Evolutionary conservation across 2,113 vertebrate genomes (phyloP).

Genomic region (Agelaius tricolor): DNA sequence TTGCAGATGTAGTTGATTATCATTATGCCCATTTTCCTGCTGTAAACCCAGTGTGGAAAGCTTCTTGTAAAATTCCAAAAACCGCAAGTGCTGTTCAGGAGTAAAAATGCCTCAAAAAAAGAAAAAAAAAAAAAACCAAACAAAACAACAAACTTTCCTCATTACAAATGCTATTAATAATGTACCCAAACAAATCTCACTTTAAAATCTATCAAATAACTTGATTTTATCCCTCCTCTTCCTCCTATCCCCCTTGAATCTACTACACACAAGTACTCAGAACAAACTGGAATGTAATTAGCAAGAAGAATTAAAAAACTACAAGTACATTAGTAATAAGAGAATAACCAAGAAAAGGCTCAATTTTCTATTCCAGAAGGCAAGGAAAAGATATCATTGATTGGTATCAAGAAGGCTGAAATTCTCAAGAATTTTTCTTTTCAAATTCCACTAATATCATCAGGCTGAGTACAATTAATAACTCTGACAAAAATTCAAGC

Average conservation of each 20-base stretch:
- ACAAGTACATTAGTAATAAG: background rate
- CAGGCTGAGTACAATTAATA: background rate
- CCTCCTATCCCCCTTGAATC: background rate
- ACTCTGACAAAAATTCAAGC: background rate
- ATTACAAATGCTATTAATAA: background rate
- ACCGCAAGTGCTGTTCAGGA: slow-evolving; percentile 87
- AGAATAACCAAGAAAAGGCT: background rate
- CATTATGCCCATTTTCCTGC: slow-evolving; percentile 85
- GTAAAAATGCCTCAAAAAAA: slow-evolving; percentile 84
- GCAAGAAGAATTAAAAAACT: background rate
- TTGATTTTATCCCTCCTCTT: background rate
- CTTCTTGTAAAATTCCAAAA: slow-evolving; percentile 93
- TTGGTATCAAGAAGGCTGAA: background rate
- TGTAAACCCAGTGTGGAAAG: slow-evolving; percentile 88
- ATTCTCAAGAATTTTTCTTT: background rate
- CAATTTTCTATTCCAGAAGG: background rate
- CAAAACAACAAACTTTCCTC: background rate
- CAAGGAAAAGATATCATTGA: background rate
- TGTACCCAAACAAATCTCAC: background rate
- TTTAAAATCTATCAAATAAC: background rate
- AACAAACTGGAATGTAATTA: background rate
- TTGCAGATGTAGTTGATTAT: slow-evolving; percentile 81
- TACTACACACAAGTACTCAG: background rate
- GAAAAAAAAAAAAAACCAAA: background rate
- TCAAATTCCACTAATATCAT: background rate